Base-by-base conservation (phyloP, 2,888 invertebrate genomes). In the Morpho helenor region DNA sequence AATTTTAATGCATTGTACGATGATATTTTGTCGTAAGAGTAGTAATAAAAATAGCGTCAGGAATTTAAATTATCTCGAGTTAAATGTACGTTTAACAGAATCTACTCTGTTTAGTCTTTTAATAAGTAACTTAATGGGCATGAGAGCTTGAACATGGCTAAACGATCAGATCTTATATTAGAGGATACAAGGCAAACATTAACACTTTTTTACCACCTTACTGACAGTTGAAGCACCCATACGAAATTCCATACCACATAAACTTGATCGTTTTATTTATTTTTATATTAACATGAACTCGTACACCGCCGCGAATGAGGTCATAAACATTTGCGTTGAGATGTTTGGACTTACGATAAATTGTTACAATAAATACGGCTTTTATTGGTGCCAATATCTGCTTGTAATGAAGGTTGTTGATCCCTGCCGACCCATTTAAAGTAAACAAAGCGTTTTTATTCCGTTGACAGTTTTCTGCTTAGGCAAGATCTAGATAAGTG, bases 311-410 rank as follows among this genome's bases (percentile, higher is more conserved):
- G 43, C 16, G 50, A 59, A 45, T 42, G 48, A 56, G 53, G 52
- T 56, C 59, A 47, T 62, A 49, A 58, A 53, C 56, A 53, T 51
- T 59, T 56, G 47, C 43, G 49, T 40, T 42, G 52, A 59, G 53
- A 8, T 50, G 50, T 56, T 52, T 52, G 52, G 55, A 58, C 53
- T 47, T 47, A 40, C 57, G 40, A 56, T 62, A 62, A 62, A 59
- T 59, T 47, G 59, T 62, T 54, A 57, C 62, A 56, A 53, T 51
- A 55, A 55, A 55, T 46, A 42, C 10, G 47, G 50, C 31, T 49
- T 58, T 52, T 63, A 59, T 59, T 59, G 57, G 56, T 59, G 63
- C 49, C 60, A 60, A 62, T 57, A 60, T 54, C 55, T 63, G 59
- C 59, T 10, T 56, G 61, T 61, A 61, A 63, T 57, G 45, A 55